phyloP scores from a whole-genome alignment of 1,140 invertebrate species.

The Apocrypta bakeri region DNA sequence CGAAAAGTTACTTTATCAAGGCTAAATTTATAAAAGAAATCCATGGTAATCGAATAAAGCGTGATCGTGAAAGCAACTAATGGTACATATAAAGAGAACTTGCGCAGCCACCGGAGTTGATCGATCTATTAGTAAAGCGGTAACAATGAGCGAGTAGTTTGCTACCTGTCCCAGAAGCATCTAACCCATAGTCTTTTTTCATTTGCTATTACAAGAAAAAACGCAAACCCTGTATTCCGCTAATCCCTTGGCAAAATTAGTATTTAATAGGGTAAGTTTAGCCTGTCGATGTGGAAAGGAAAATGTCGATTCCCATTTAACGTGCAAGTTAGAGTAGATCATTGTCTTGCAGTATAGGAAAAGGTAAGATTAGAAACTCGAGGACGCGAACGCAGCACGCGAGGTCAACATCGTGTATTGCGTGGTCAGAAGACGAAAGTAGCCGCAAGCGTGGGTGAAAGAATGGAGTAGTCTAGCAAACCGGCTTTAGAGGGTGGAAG shows the following conservation, averaged over 20 bases:
- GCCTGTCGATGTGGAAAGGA: neutral
- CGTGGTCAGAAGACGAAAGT: neutral
- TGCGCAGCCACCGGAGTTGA: conserved; percentile 8
- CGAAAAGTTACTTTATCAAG: neutral
- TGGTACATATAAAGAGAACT: neutral
- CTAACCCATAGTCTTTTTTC: neutral
- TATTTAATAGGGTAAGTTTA: conserved; percentile 40
- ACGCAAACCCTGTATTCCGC: neutral
- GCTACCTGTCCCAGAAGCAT: conserved; percentile 18
- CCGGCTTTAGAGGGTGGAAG: neutral
- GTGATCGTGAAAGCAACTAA: neutral
- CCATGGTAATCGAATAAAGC: conserved; percentile 16
- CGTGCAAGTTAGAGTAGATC: neutral
- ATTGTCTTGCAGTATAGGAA: neutral
- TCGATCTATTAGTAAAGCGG: conserved; percentile 58
- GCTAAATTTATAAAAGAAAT: neutral
- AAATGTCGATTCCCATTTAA: neutral
- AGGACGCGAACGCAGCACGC: neutral
- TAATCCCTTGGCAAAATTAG: neutral
- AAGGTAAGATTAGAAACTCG: neutral
- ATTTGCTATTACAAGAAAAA: neutral
- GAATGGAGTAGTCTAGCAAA: neutral
- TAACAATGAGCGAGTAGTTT: conserved; percentile 60
- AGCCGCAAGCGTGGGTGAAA: neutral
- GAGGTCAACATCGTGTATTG: conserved; percentile 3